These are phyloP conservation scores for Laothoe populi DNA, from an alignment of 2,888 invertebrate genomes.

Conservation along the genomic window DNA sequence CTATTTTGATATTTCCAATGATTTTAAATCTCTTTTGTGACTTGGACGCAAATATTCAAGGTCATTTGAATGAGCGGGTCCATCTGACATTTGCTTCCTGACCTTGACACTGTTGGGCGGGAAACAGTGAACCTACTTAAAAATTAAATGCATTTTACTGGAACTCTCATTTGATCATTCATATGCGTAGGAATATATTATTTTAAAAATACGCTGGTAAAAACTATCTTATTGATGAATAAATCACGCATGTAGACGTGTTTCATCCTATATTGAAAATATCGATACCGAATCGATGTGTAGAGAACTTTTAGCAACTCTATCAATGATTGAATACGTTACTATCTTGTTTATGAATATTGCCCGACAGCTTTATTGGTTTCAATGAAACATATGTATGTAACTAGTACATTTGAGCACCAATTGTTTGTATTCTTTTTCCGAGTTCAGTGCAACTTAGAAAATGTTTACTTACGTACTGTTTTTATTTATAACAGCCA, in stretches of 20 bases:
- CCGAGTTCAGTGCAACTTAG: too few species aligned
- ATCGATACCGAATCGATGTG: constrained; percentile 1
- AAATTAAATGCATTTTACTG: not conserved
- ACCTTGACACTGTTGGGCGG: constrained; percentile 16
- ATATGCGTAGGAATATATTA: not conserved
- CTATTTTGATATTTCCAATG: not conserved
- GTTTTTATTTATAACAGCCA: too few species aligned
- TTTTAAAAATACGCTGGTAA: not conserved
- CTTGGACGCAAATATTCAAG: constrained; percentile 12
- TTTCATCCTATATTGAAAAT: not conserved
- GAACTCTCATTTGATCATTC: too few species aligned
- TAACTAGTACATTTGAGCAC: too few species aligned
- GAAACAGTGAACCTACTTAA: not conserved
- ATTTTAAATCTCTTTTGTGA: not conserved
- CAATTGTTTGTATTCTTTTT: too few species aligned
- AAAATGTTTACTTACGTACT: too few species aligned
- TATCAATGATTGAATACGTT: not conserved
- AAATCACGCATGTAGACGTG: not conserved
- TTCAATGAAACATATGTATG: not conserved
- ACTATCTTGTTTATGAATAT: too few species aligned
- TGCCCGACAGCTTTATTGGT: constrained; percentile 1
- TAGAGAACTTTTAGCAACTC: constrained; percentile 8
- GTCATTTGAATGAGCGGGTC: constrained; percentile 11
- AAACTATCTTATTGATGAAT: not conserved
- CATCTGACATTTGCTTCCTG: constrained; percentile 15